These are phyloP conservation scores for Xestoiulus laeticollis DNA, from an alignment of 2,888 invertebrate genomes.

Conservation along the genomic window DNA sequence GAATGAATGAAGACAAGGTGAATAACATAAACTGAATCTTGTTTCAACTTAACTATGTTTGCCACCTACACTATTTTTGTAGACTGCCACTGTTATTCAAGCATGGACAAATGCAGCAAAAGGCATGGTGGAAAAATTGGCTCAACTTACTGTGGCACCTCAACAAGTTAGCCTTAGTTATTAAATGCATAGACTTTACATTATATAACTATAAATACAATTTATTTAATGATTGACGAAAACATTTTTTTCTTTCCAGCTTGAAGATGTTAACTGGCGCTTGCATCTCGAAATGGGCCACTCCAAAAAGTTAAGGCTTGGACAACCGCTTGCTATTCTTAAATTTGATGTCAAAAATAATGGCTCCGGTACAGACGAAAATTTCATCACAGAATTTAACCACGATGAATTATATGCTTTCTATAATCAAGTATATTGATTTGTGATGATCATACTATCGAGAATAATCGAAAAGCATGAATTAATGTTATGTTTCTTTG, in stretches of 20 bases:
- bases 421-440: slow-evolving; percentile 61
- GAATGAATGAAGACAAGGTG: slow-evolving; percentile 63
- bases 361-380: slow-evolving; percentile 58
- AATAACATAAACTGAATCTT: not conserved
- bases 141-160: slow-evolving; percentile 61
- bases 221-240: not conserved
- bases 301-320: slow-evolving; percentile 62
- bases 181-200: not conserved
- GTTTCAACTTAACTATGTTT: not conserved
- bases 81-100: slow-evolving; percentile 60
- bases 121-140: slow-evolving; percentile 62
- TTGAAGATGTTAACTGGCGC: slow-evolving; percentile 63
- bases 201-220: not conserved
- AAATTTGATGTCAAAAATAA: slow-evolving; percentile 61
- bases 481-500: not conserved
- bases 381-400: slow-evolving; percentile 62
- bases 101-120: slow-evolving; percentile 62
- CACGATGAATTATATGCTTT: slow-evolving; percentile 63
- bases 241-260: slow-evolving; percentile 58
- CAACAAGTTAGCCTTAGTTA: slow-evolving; percentile 60
- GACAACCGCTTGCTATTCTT: slow-evolving; percentile 63
- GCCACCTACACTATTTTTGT: not conserved
- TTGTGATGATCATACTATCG: not conserved
- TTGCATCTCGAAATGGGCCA: slow-evolving; percentile 63
- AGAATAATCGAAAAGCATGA: not conserved